Conservation (phyloP, 2,797 vertebrate species). For the Selene dorsalis region DNA sequence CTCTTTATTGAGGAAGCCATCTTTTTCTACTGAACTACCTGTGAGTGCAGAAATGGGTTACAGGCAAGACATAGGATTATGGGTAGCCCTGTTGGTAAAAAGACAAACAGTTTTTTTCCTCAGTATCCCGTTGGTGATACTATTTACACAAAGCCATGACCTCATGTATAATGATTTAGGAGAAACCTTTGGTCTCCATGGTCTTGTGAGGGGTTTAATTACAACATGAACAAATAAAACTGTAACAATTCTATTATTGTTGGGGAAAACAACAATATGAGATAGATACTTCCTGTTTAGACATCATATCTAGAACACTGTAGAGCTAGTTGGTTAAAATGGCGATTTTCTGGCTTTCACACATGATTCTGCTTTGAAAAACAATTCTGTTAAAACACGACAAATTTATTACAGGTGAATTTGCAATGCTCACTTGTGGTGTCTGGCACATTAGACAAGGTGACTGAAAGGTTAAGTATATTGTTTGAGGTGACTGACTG, state of each 20-base stretch:
- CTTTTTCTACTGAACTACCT: not conserved
- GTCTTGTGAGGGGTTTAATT: not conserved
- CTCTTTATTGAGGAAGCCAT: not conserved
- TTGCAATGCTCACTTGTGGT: constrained; percentile 25
- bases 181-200: not conserved
- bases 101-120: not conserved
- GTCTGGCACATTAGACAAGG: constrained; percentile 24
- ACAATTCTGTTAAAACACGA: constrained; percentile 20
- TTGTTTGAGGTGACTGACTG: constrained; percentile 44
- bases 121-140: not conserved
- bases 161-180: not conserved
- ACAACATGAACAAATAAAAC: not conserved
- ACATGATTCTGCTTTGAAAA: constrained; percentile 11
- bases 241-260: not conserved
- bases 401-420: constrained; percentile 26
- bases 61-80: constrained; percentile 8
- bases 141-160: not conserved
- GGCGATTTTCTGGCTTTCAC: constrained; percentile 10
- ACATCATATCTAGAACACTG: not conserved
- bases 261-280: not conserved
- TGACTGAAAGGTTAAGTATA: constrained; percentile 47
- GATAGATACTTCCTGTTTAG: not conserved
- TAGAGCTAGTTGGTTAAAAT: not conserved
- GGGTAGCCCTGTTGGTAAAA: not conserved
- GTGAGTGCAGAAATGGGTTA: not conserved